Percentiles rank a stretch among this genome's conserved stretches.
phyloP scores from a whole-genome alignment of 2,113 vertebrate species.

The Lichenostomus cassidix region DNA sequence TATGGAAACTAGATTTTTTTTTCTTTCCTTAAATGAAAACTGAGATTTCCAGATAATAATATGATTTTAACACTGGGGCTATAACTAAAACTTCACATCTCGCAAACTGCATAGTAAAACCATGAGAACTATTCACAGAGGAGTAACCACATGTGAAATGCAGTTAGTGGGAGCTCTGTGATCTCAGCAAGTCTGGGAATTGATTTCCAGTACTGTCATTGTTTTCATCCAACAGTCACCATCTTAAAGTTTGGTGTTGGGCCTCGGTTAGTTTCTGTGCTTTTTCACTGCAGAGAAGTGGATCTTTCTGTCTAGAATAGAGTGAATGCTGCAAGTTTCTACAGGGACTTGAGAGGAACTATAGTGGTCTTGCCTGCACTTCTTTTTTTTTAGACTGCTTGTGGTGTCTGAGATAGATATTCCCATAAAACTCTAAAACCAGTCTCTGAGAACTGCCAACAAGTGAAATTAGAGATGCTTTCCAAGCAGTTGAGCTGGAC shows the following conservation, averaged over 20 bases:
- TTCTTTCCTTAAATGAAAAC: not conserved
- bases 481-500: not conserved
- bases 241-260: not conserved
- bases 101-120: not conserved
- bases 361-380: not conserved
- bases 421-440: not conserved
- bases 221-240: not conserved
- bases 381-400: not conserved
- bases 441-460: not conserved
- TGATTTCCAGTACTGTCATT: not conserved
- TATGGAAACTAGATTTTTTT: not conserved
- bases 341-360: not conserved
- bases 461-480: constrained; percentile 2
- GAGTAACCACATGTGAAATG: not conserved
- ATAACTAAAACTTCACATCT: constrained; percentile 29
- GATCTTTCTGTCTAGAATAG: not conserved
- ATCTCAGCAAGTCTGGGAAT: constrained; percentile 9
- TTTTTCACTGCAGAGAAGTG: not conserved
- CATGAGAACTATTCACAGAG: not conserved
- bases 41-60: constrained; percentile 27
- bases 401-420: not conserved
- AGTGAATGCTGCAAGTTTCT: not conserved
- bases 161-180: not conserved
- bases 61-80: not conserved
- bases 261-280: not conserved